phyloP scores from a whole-genome alignment of 2,797 vertebrate species.

The Pseudochaenichthys georgianus region DNA sequence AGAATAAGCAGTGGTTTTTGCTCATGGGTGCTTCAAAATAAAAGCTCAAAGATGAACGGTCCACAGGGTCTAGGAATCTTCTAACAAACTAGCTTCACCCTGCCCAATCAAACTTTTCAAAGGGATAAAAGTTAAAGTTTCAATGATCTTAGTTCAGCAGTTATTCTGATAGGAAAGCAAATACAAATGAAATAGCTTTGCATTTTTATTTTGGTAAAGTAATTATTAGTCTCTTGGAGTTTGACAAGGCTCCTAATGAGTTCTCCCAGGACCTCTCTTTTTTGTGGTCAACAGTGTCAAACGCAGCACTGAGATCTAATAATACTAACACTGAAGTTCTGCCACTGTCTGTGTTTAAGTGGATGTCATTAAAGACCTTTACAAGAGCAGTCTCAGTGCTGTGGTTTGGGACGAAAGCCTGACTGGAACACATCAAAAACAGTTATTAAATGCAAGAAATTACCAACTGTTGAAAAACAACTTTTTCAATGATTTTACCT shows the following conservation, averaged over 20 bases:
- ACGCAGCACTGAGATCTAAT: no score
- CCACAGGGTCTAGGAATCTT: not conserved
- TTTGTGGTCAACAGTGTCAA: no score
- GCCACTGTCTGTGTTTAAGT: no score
- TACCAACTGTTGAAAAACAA: no score
- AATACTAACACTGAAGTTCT: no score
- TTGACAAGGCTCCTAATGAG: constrained; percentile 90
- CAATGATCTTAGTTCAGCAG: constrained; percentile 89
- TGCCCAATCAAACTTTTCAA: constrained; percentile 84
- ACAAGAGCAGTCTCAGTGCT: no score
- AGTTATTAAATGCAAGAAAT: no score
- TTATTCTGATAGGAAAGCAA: constrained; percentile 79
- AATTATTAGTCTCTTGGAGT: constrained; percentile 91
- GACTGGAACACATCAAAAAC: no score
- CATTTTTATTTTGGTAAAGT: constrained; percentile 88
- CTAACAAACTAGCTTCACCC: constrained; percentile 31
- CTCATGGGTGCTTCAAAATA: not conserved
- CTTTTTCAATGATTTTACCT: no score
- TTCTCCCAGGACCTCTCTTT: constrained; percentile 88
- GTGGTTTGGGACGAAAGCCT: no score
- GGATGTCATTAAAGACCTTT: no score
- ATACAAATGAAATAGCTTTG: constrained; percentile 87
- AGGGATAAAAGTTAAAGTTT: constrained; percentile 81
- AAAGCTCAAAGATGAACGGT: not conserved
- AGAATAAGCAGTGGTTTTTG: constrained; percentile 41